Conservation (phyloP, 2,888 invertebrate genomes). For the Trichogramma evanescens region DNA sequence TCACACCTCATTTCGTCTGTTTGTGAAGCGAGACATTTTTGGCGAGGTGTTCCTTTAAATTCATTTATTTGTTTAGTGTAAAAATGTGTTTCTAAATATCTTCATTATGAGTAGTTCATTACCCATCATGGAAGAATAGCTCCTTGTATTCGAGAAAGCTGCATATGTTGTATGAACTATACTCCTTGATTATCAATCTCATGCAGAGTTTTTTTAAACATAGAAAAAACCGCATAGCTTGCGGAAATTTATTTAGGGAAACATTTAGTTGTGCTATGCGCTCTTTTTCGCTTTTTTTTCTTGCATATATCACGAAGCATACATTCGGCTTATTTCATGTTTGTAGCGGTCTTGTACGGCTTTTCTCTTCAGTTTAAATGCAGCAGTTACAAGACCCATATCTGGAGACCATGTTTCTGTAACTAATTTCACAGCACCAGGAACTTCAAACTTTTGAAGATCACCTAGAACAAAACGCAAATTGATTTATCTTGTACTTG, state of each 20-base stretch:
- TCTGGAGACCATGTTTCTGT: slow-evolving; percentile 96
- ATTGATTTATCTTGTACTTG: not conserved
- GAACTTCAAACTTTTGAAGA: slow-evolving; percentile 76
- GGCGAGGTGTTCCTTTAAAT: slow-evolving; percentile 11
- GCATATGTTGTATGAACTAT: not conserved
- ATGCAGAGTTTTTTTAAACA: not conserved
- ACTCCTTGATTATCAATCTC: no score
- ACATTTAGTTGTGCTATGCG: slow-evolving; percentile 7
- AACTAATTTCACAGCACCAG: slow-evolving; percentile 79
- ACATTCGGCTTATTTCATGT: slow-evolving; percentile 88
- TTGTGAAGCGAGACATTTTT: slow-evolving; percentile 11
- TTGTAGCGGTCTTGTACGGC: slow-evolving; percentile 91
- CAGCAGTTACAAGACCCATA: slow-evolving; percentile 94
- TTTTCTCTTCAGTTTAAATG: slow-evolving; percentile 95
- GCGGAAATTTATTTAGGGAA: slow-evolving; percentile 5
- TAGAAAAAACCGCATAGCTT: slow-evolving; percentile 1
- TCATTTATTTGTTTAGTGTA: slow-evolving; percentile 15
- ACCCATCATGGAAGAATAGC: slow-evolving; percentile 13
- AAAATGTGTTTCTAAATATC: slow-evolving; percentile 16
- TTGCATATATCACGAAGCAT: slow-evolving; percentile 67
- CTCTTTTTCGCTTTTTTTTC: slow-evolving; percentile 2
- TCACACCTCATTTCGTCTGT: slow-evolving; percentile 11
- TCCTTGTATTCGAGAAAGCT: slow-evolving; percentile 15
- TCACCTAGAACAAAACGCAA: slow-evolving; percentile 58
- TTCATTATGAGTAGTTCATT: slow-evolving; percentile 11